Evolutionary conservation across 2,113 vertebrate species (phyloP), one percentile per base, ranked within the genome.

Genomic region (Ondatra zibethicus): DNA sequence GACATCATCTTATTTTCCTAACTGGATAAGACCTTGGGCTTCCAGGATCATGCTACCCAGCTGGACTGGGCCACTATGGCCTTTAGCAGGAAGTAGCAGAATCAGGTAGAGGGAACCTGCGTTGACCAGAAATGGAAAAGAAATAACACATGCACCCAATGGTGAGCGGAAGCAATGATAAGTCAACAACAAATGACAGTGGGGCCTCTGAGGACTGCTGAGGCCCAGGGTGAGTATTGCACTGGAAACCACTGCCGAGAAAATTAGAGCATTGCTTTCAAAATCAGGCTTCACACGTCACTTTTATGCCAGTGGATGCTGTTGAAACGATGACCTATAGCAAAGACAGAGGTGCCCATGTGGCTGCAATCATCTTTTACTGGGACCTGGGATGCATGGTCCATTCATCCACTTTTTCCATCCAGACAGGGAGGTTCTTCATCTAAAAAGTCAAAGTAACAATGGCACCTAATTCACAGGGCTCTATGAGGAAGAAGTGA

Each of bases 1-100:
- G 10, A 78, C 63, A n/a, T 63, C 61, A 72, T 65, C n/a, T 81
- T 7, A 10, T 88, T 84, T 96, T 45, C 14, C 84, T 92, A 88
- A 68, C 39, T 39, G 21, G 42, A 9, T 31, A 77, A 10, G 27
- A 12, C 9, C 21, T 52, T 52, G n/a, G 76, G 14, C 68, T 70
- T 39, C 39, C 36, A 11, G 52, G 42, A 23, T 81, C 45, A 25
- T 13, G 19, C 39, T 45, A 9, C 47, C 7, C 9, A 27, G 19
- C 4, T 21, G 58, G 19, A 82, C 23, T 31, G 31, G 45, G 19
- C 9, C 16, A 29, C 68, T 29, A 61, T 16, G 58, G 36, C 66
- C 45, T 29, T 55, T 17, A 29, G 13, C 29, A n/a, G 9, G 47
- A 36, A 19, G n/a, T 13, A 25, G n/a, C 25, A 36, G 9, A 12